Base-by-base conservation (phyloP, 2,113 vertebrate species). In the Rousettus leschenaultii region DNA sequence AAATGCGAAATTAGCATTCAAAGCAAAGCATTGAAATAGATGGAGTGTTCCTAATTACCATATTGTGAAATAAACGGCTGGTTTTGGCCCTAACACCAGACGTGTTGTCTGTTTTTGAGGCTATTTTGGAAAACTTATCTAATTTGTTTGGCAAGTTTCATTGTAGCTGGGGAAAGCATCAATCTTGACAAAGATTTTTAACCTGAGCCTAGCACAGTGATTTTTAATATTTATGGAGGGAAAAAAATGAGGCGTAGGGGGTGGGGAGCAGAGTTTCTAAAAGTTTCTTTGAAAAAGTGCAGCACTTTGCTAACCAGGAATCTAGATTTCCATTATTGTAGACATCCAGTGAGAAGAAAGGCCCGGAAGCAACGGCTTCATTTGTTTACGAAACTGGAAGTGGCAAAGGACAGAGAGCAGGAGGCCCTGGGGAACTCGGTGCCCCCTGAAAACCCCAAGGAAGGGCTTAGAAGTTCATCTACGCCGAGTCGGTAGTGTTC, bases 61-160 rank as follows among this genome's bases (percentile, higher is more conserved):
- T 93, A 61, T 91, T 96, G 71, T 97, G 97, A 96, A 96, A 97
- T 63, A 66, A 97, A 48, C 78, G 68, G 70, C 91, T 91, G n/a
- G 21, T 82, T 92, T 94, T 74, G 86, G 86, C 75, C 55, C 48
- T 88, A 45, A 90, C 33, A 94, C 55, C 83, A 93, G 85, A 90
- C 71, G 84, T 70, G 30, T 96, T 96, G 93, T 96, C 82, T 95
- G 66, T 75, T 85, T 96, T 86, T 95, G 55, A 96, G 90, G 73
- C 65, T 93, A 94, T 87, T 97, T 97, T 97, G 91, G 95, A 94
- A 84, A 96, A 84, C 16, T 70, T 95, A 91, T 24, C 61, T 90
- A 70, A 96, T 97, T 94, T 96, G 70, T 83, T 91, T 90, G 75
- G 80, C 28, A n/a, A 61, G 18, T 71, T 96, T 89, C 57, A 73